phyloP scores from a whole-genome alignment of 2,113 vertebrate genomes.

The Poeciliopsis occidentalis region DNA sequence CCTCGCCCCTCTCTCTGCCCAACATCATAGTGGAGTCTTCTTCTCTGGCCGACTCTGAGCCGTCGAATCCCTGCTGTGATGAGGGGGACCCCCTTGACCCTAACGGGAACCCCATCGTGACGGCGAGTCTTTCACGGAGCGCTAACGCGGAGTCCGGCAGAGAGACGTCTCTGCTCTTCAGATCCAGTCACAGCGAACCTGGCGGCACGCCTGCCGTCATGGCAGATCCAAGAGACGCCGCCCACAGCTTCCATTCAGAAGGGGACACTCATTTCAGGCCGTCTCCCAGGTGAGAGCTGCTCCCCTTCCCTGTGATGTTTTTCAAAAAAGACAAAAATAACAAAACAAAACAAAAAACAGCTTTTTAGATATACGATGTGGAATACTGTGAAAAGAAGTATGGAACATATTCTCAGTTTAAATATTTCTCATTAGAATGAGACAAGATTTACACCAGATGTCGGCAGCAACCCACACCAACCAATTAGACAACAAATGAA shows the following conservation, averaged over 20 bases:
- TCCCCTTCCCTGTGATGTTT: background rate
- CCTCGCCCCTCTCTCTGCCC: constrained; percentile 49
- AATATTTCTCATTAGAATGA: too few species aligned
- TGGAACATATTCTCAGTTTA: background rate
- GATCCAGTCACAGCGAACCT: constrained; percentile 51
- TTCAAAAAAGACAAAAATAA: background rate
- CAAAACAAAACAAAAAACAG: too few species aligned
- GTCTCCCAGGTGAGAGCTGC: constrained; percentile 48
- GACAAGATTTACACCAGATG: too few species aligned
- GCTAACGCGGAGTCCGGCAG: constrained; percentile 12
- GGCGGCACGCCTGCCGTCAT: constrained; percentile 4
- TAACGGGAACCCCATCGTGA: constrained; percentile 43
- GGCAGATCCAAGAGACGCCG: constrained; percentile 14
- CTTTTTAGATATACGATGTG: background rate
- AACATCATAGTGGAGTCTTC: constrained; percentile 47
- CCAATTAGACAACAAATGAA: background rate
- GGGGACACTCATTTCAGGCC: constrained; percentile 25
- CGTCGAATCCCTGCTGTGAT: background rate
- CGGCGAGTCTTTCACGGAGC: background rate
- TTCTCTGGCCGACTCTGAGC: constrained; percentile 32
- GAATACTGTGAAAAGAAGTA: background rate
- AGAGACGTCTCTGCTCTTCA: constrained; percentile 37
- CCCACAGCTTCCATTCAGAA: constrained; percentile 45
- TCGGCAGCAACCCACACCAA: too few species aligned
- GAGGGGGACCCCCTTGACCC: constrained; percentile 42